These are phyloP conservation scores for Misgurnus mizolepis DNA, from an alignment of 2,113 vertebrate genomes.

Conservation along the genomic window DNA sequence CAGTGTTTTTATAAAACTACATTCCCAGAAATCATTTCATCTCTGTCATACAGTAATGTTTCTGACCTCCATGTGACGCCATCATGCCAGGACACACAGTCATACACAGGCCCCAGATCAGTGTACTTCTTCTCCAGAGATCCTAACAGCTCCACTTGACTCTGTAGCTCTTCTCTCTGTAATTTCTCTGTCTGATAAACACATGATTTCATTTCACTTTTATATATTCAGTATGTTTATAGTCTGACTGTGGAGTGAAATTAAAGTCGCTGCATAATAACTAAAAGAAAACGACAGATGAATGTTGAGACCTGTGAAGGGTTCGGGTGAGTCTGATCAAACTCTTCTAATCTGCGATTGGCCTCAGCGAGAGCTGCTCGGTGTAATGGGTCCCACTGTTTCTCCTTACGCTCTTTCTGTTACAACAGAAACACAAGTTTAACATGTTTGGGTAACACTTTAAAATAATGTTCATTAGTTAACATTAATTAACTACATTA, in stretches of 20 bases:
- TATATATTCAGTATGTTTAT: no score
- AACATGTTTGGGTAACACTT: neutral
- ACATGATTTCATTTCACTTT: neutral
- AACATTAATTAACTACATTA: no score
- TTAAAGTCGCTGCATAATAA: neutral
- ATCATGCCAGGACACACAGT: constrained; percentile 94
- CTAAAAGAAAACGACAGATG: neutral
- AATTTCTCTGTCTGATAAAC: constrained; percentile 83
- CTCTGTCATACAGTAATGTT: no score
- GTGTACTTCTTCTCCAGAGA: constrained; percentile 96
- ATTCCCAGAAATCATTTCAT: neutral
- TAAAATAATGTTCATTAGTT: no score
- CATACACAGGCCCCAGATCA: constrained; percentile 96
- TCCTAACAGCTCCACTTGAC: constrained; percentile 88
- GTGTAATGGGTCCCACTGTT: constrained; percentile 93
- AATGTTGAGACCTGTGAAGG: constrained; percentile 80
- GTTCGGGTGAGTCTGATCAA: constrained; percentile 82
- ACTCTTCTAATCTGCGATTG: constrained; percentile 89
- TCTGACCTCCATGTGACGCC: constrained; percentile 88
- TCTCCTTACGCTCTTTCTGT: constrained; percentile 98
- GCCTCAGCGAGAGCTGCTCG: constrained; percentile 88
- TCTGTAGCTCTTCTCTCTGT: constrained; percentile 92
- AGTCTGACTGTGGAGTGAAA: neutral
- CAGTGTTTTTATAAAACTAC: constrained; percentile 17
- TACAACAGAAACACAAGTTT: neutral